Evolutionary conservation across 1,140 invertebrate genomes (phyloP).

Genomic region (Pollicipes pollicipes): DNA sequence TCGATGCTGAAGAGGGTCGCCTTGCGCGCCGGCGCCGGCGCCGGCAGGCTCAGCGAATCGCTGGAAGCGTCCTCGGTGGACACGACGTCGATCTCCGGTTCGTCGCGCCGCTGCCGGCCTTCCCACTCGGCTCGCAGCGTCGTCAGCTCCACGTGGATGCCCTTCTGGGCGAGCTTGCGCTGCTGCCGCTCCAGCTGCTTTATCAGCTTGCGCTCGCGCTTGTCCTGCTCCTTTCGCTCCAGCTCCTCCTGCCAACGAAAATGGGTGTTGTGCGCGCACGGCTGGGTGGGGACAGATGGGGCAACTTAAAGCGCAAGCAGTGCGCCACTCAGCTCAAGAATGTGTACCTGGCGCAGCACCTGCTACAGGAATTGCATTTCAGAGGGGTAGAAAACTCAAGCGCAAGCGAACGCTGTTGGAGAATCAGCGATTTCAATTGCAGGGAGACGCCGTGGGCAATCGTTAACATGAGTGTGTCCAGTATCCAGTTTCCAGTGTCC

Average conservation of each 20-base stretch:
- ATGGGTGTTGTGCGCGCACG: too few relatives aligned
- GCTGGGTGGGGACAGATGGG: too few relatives aligned
- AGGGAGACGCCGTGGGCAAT: too few relatives aligned
- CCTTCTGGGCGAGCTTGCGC: constrained; percentile 70
- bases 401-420: too few relatives aligned
- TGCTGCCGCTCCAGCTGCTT: constrained; percentile 85
- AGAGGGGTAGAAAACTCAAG: too few relatives aligned
- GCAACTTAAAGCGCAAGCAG: too few relatives aligned
- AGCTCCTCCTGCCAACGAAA: constrained; percentile 47
- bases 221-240: constrained; percentile 68
- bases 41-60: background rate
- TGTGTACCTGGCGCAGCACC: too few relatives aligned
- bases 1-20: background rate
- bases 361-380: too few relatives aligned
- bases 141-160: constrained; percentile 68
- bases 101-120: constrained; percentile 22
- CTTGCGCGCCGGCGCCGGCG: background rate
- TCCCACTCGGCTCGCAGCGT: constrained; percentile 59
- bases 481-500: too few relatives aligned
- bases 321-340: too few relatives aligned
- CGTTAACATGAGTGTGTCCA: too few relatives aligned
- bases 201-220: constrained; percentile 44
- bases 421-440: too few relatives aligned
- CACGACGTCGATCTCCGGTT: background rate
- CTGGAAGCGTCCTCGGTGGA: background rate